Evolutionary conservation across 2,113 vertebrate species (phyloP).

Genomic region (Strix uralensis): DNA sequence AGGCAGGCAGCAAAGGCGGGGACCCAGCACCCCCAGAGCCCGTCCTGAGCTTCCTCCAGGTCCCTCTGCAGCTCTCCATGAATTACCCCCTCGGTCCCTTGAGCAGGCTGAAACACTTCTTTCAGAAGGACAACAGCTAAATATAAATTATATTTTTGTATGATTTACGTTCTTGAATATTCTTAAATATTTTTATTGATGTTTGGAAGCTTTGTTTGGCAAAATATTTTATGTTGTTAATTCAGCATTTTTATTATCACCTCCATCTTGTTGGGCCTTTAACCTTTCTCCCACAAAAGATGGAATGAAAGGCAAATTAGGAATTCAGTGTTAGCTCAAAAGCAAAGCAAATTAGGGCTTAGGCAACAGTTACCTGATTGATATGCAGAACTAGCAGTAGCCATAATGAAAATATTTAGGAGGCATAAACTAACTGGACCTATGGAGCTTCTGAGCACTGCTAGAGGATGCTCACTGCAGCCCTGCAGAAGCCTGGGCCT

Average conservation of each 20-base stretch:
- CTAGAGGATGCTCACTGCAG: not conserved
- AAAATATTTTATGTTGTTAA: not conserved
- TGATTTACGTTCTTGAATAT: not conserved
- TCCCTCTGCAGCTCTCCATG: not conserved
- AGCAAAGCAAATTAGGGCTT: not conserved
- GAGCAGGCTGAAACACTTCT: not conserved
- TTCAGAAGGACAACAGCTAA: not conserved
- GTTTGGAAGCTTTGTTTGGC: not conserved
- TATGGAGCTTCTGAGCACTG: not conserved
- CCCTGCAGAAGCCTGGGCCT: not conserved
- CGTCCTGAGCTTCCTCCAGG: not conserved
- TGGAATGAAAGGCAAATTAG: not conserved
- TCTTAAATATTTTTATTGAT: not conserved
- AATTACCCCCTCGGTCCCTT: not conserved
- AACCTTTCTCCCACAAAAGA: not conserved
- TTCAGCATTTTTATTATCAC: not conserved
- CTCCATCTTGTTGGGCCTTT: not conserved
- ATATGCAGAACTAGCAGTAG: not conserved
- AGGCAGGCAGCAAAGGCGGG: not conserved
- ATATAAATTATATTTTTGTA: not conserved
- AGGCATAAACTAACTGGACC: not conserved
- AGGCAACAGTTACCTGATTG: not conserved
- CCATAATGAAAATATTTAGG: not conserved
- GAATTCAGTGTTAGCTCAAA: not conserved
- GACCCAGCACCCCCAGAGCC: not conserved